phyloP scores from a whole-genome alignment of 2,797 vertebrate genomes.

The Falco rusticolus region DNA sequence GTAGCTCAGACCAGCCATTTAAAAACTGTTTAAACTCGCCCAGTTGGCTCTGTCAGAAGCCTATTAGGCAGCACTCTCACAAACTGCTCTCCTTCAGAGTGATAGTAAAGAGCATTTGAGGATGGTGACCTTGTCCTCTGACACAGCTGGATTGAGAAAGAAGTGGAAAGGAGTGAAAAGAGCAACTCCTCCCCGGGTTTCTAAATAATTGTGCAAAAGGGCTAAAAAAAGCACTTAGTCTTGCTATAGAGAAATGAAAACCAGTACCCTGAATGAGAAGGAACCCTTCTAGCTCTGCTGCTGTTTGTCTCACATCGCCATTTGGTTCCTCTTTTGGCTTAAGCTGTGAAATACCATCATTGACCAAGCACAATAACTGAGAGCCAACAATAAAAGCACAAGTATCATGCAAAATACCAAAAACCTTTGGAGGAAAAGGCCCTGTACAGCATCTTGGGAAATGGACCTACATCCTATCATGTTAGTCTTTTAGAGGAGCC shows the following conservation, averaged over 20 bases:
- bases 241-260: not conserved
- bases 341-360: not conserved
- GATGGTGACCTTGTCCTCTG: not conserved
- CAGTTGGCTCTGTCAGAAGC: not conserved
- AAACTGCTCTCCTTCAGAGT: not conserved
- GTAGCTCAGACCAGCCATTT: not conserved
- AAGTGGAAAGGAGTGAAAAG: conserved; percentile 15
- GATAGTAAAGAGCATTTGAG: not conserved
- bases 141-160: conserved; percentile 32
- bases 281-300: not conserved
- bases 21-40: not conserved
- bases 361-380: not conserved
- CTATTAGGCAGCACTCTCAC: not conserved
- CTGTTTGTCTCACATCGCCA: not conserved
- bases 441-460: not conserved
- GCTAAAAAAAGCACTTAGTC: not conserved
- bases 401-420: not conserved
- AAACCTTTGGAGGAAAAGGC: not conserved
- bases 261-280: not conserved
- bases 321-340: not conserved
- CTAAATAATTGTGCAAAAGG: not conserved
- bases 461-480: not conserved
- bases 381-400: not conserved
- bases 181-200: not conserved
- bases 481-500: not conserved